Base-by-base conservation (phyloP, 2,888 invertebrate species). In the Parascotia fuliginaria region DNA sequence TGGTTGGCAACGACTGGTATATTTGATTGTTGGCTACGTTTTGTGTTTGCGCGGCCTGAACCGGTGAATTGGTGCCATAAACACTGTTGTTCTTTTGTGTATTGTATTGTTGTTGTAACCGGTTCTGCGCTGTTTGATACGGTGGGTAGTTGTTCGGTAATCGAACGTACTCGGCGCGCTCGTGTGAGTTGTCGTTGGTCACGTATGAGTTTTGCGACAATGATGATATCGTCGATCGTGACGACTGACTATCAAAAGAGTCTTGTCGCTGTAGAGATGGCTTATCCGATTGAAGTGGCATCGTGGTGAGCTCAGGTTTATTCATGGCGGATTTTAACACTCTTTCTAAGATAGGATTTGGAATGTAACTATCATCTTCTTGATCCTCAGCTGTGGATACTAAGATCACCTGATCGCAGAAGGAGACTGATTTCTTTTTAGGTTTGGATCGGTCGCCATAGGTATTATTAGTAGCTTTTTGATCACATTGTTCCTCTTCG, bases 361-460 rank as follows among this genome's bases (percentile, higher is more conserved):
- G 97, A 73, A 97, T 97, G 73, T 97, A 97, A 66, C 96, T 96
- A 57, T 97, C 97, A 55, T 97, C 97, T 83, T 97, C 97, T 73
- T 97, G 96, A 69, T 98, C 97, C 73, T 98, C 98, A 0, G 97
- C 97, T 0, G 97, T 97, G 3, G 98, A 97, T 9, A 98, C 98
- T 46, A 98, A 88, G 55, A 97, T 97, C 0, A 98, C 97, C 86
- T 98, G 97, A 81, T 98, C 98, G 75, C 98, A 98, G 85, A 98
- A 98, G 0, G 98, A 98, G 3, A 98, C 98, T 49, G 97, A 97
- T 83, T 98, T 98, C 93, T 98, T 98, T 78, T 97, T 97, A 0
- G 95, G 94, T 50, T 95, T 93, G 41, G 94, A 93, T 0, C 89
- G 83, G 59, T 94, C 94, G 9, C 84, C 86, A 52, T 92, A 89